Conservation (phyloP, 2,113 vertebrate genomes). For the Pelecanus crispus region DNA sequence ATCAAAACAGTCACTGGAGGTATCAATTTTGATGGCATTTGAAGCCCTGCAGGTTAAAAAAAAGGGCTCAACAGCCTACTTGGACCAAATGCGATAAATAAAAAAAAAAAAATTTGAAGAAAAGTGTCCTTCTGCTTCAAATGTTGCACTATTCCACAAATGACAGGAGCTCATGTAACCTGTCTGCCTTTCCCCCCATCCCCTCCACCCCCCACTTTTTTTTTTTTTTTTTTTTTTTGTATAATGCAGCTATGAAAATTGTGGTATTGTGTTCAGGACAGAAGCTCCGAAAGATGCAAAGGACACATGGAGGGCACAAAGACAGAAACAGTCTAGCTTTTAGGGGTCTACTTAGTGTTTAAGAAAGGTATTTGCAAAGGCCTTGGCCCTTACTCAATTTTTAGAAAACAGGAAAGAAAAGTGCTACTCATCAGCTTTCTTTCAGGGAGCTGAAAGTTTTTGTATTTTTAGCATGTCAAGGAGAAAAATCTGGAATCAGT, state of each 20-base stretch:
- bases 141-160: neutral
- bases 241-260: neutral
- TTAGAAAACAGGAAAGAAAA: neutral
- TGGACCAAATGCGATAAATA: neutral
- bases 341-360: neutral
- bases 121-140: neutral
- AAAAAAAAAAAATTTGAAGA: neutral
- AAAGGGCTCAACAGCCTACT: neutral
- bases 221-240: neutral
- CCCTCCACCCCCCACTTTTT: no score
- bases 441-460: neutral
- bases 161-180: neutral
- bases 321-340: neutral
- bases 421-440: neutral
- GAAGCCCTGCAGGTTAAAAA: neutral
- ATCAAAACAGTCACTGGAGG: neutral
- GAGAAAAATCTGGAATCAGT: neutral
- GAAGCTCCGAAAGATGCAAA: neutral
- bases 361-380: neutral
- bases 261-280: neutral
- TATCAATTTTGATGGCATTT: neutral
- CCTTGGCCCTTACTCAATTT: neutral
- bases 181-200: rapidly evolving
- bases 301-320: neutral
- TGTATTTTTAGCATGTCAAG: neutral